Evolutionary conservation across 2,113 vertebrate genomes (phyloP).

Genomic region (Ailuropoda melanoleuca): DNA sequence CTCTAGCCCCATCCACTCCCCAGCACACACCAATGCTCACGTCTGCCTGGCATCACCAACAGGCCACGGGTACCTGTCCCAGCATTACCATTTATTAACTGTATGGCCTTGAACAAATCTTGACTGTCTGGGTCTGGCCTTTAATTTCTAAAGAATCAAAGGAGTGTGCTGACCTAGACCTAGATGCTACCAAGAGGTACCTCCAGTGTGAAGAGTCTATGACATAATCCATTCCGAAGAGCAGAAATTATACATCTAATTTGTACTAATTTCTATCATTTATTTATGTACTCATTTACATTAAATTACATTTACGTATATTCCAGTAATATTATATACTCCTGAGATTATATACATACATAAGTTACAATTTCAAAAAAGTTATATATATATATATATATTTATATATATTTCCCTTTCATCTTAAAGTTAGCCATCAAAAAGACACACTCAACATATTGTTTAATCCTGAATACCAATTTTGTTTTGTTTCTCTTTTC

Average conservation of each 20-base stretch:
- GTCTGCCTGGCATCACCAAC: neutral
- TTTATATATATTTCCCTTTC: neutral
- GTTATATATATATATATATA: neutral
- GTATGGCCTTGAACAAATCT: neutral
- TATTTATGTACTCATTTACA: neutral
- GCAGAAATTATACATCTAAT: neutral
- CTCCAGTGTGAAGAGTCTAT: neutral
- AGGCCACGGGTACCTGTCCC: neutral
- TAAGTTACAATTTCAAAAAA: neutral
- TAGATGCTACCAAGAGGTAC: neutral
- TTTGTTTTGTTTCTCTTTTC: neutral
- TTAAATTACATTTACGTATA: neutral
- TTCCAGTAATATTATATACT: neutral
- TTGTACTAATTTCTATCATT: neutral
- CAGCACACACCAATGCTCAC: no score
- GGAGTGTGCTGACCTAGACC: neutral
- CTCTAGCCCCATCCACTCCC: conserved; percentile 64
- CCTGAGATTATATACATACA: neutral
- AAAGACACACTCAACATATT: neutral
- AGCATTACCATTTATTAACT: neutral
- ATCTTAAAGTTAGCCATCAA: neutral
- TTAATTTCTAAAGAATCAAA: neutral
- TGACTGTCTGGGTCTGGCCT: neutral
- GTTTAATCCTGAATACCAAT: neutral
- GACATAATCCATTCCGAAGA: neutral